A percentile compares a stretch with the other conserved stretches of the same genome.
These are phyloP conservation scores for Ceramica pisi DNA, from an alignment of 2,888 invertebrate species.

Conservation along the genomic window DNA sequence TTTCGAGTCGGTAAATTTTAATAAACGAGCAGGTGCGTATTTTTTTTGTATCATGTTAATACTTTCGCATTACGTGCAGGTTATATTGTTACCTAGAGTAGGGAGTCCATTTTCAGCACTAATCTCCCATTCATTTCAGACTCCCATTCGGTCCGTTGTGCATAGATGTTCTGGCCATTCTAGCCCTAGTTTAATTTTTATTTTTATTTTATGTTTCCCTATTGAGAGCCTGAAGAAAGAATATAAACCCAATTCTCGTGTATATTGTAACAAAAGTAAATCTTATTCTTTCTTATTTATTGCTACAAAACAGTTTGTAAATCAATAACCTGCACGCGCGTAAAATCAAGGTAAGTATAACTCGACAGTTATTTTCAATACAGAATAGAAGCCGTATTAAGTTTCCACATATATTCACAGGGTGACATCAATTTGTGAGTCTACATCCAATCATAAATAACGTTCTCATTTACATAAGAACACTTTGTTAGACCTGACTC, in stretches of 20 bases:
- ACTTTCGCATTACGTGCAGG: too few species aligned
- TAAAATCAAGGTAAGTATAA: constrained; percentile 56
- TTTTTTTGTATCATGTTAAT: too few species aligned
- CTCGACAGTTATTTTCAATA: constrained; percentile 56
- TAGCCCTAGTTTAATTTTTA: too few species aligned
- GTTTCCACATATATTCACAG: constrained; percentile 82
- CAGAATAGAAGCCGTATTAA: constrained; percentile 67
- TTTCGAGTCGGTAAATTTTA: too few species aligned
- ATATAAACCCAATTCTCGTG: neutral
- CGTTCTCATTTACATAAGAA: constrained; percentile 87
- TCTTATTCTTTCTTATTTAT: constrained; percentile 11
- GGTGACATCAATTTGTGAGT: constrained; percentile 82
- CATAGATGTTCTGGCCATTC: too few species aligned
- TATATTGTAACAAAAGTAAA: neutral
- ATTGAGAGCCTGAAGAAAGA: neutral
- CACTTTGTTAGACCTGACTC: constrained; percentile 82
- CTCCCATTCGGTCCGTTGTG: too few species aligned
- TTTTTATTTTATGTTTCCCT: neutral
- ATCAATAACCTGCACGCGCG: constrained; percentile 55
- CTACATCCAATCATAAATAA: constrained; percentile 84
- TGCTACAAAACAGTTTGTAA: constrained; percentile 21
- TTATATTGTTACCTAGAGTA: too few species aligned
- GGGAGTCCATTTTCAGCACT: too few species aligned
- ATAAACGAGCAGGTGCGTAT: too few species aligned
- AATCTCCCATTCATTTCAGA: too few species aligned